Conservation (phyloP, 2,113 vertebrate species). For the Indicator maculatus region DNA sequence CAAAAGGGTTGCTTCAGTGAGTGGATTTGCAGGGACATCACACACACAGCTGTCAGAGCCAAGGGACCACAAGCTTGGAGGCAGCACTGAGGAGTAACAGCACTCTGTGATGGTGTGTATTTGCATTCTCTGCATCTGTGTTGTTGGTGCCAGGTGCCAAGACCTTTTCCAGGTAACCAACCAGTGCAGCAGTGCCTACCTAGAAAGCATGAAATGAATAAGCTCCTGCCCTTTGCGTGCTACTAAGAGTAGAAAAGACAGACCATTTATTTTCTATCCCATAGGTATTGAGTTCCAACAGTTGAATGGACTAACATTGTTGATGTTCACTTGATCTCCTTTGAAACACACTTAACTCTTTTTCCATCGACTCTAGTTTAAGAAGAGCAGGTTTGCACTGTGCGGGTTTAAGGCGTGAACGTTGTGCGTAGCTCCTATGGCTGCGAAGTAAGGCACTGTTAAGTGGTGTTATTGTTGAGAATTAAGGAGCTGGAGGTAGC, state of each 20-base stretch:
- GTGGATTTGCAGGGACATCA: neutral
- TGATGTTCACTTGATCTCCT: neutral
- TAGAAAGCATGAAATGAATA: fast-evolving
- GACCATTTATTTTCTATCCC: constrained; percentile 6
- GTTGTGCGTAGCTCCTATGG: neutral
- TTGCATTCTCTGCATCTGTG: neutral
- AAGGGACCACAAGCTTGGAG: fast-evolving
- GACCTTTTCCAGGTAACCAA: neutral
- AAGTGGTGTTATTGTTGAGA: neutral
- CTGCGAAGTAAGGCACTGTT: neutral
- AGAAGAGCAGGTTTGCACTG: neutral
- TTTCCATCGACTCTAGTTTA: neutral
- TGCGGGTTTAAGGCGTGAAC: neutral
- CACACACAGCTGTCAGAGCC: fast-evolving
- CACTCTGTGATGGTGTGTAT: fast-evolving
- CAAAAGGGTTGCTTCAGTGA: fast-evolving
- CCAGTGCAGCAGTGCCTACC: neutral
- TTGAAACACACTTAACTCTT: neutral
- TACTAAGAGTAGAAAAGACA: neutral
- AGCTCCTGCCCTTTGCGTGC: fast-evolving
- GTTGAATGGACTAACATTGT: neutral
- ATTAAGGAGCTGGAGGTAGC: neutral
- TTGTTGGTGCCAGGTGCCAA: neutral
- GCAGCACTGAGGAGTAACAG: fast-evolving
- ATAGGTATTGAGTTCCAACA: constrained; percentile 24